These are phyloP conservation scores for Dendroctonus valens DNA, from an alignment of 1,140 invertebrate genomes.

Conservation along the genomic window DNA sequence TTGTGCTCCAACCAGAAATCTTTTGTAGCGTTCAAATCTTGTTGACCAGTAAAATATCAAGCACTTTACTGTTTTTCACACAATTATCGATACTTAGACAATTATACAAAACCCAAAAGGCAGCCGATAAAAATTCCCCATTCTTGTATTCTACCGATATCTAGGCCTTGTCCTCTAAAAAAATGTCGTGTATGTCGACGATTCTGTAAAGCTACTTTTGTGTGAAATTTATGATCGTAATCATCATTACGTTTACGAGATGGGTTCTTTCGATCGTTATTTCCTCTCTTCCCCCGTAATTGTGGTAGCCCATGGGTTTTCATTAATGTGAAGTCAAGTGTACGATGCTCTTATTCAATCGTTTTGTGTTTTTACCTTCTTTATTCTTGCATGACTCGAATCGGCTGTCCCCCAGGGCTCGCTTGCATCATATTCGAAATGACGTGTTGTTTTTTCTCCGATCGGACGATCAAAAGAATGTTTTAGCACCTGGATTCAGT, in stretches of 20 bases:
- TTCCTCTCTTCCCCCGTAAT: slow-evolving; percentile 17
- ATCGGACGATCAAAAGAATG: not conserved
- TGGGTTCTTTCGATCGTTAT: slow-evolving; percentile 19
- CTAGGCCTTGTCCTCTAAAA: too few species aligned
- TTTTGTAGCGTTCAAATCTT: too few species aligned
- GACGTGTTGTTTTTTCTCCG: slow-evolving; percentile 15
- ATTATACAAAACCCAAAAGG: too few species aligned
- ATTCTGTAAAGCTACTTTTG: slow-evolving; percentile 1
- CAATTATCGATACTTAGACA: too few species aligned
- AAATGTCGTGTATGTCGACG: not conserved
- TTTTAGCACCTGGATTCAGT: slow-evolving; percentile 10
- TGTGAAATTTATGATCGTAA: slow-evolving; percentile 10
- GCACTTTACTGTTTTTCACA: too few species aligned
- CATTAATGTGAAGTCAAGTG: slow-evolving; percentile 30
- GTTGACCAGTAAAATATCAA: too few species aligned
- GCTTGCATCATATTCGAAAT: slow-evolving; percentile 16
- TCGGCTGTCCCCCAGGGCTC: slow-evolving; percentile 19
- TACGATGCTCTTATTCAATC: slow-evolving; percentile 18
- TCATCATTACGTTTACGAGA: slow-evolving; percentile 10
- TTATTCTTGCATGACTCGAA: slow-evolving; percentile 10
- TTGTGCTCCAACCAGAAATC: too few species aligned
- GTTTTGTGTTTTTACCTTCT: slow-evolving; percentile 20
- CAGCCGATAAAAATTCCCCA: too few species aligned
- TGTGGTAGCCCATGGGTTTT: slow-evolving; percentile 24
- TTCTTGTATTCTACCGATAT: too few species aligned